Evolutionary conservation across 2,797 vertebrate species (phyloP).

Genomic region (Pogonophryne albipinna): DNA sequence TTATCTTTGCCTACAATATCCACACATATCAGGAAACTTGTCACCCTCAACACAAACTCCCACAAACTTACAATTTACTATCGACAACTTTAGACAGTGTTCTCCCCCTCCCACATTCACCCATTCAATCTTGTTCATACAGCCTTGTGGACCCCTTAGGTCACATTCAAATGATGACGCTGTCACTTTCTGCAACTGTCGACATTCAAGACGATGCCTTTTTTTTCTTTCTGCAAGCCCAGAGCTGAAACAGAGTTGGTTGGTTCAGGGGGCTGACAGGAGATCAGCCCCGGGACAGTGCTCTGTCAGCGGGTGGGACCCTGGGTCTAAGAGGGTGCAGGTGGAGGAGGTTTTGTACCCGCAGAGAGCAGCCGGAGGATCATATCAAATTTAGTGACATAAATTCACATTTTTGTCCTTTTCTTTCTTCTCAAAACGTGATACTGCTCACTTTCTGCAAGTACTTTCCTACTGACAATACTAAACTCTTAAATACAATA

Average conservation of each 20-base stretch:
- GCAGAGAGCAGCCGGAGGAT: constrained; percentile 36
- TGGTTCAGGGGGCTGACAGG: constrained; percentile 48
- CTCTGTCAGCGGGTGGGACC: constrained; percentile 34
- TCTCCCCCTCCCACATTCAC: constrained; percentile 17
- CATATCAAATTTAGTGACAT: constrained; percentile 21
- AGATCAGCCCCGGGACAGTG: constrained; percentile 46
- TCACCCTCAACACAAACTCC: constrained; percentile 21
- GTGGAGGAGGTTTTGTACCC: constrained; percentile 26
- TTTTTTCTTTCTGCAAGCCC: constrained; percentile 43
- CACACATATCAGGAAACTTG: constrained; percentile 12
- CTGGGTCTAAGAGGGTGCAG: constrained; percentile 26
- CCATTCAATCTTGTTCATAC: constrained; percentile 10
- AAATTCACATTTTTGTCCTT: neutral
- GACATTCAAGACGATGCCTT: constrained; percentile 30
- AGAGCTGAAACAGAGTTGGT: constrained; percentile 28
- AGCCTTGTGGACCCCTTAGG: constrained; percentile 31
- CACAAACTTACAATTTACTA: constrained; percentile 36
- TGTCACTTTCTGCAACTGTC: constrained; percentile 54
- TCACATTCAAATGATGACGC: constrained; percentile 57
- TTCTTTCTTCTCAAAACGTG: neutral
- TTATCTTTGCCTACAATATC: constrained; percentile 10
- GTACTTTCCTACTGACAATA: neutral
- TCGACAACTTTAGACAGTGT: constrained; percentile 50
- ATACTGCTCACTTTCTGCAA: neutral
- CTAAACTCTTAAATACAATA: too few species aligned